Percentiles rank a stretch among this genome's conserved stretches.
Evolutionary conservation across 2,797 vertebrate genomes (phyloP).

Genomic region (Pantherophis vulpinus): DNA sequence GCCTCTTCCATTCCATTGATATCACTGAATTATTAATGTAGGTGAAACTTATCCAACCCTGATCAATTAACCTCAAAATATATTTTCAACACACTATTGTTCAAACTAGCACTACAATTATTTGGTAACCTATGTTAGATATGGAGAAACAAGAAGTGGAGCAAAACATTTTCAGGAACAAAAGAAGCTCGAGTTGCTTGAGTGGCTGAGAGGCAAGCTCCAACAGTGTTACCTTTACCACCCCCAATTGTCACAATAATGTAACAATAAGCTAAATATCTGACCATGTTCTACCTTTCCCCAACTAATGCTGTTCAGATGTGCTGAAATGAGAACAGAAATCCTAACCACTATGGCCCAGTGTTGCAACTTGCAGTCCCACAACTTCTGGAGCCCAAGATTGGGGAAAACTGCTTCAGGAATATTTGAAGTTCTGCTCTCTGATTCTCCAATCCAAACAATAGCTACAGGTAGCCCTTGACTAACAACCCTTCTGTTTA

Average conservation of each 20-base stretch:
- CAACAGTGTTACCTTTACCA: neutral
- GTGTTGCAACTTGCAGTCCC: neutral
- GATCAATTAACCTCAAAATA: neutral
- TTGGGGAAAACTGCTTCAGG: neutral
- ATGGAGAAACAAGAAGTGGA: neutral
- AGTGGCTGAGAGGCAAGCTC: neutral
- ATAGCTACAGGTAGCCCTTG: neutral
- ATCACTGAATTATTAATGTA: neutral
- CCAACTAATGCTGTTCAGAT: neutral
- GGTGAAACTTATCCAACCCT: neutral
- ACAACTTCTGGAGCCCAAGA: neutral
- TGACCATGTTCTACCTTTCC: neutral
- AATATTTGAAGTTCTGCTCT: neutral
- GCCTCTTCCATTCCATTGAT: neutral
- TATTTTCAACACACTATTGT: neutral
- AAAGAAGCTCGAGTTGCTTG: neutral
- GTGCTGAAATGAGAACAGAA: neutral
- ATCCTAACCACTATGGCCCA: neutral
- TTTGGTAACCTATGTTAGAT: neutral
- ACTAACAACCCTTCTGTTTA: neutral
- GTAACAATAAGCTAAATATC: neutral
- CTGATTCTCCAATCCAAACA: neutral
- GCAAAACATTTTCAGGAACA: neutral
- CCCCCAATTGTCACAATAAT: neutral
- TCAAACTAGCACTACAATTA: neutral